These are phyloP conservation scores for Halocaridina rubra DNA, from an alignment of 2,888 invertebrate species.

Conservation along the genomic window DNA sequence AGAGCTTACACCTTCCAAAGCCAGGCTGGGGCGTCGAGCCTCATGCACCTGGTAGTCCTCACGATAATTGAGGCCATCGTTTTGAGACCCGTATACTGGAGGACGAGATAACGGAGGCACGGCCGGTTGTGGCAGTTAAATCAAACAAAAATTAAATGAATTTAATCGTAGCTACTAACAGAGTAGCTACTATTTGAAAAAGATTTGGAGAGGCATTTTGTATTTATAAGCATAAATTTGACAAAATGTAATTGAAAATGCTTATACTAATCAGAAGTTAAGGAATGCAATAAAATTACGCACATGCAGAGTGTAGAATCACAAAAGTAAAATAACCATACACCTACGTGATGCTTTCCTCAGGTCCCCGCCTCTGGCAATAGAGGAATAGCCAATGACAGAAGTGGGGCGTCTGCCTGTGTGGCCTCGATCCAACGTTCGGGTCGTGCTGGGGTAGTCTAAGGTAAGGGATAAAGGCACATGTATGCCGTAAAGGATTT, in stretches of 20 bases:
- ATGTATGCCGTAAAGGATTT: slow-evolving; percentile 27
- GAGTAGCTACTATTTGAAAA: not conserved
- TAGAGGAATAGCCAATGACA: slow-evolving; percentile 57
- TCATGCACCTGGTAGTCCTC: slow-evolving; percentile 61
- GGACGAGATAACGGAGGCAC: slow-evolving; percentile 8
- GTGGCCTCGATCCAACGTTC: slow-evolving; percentile 64
- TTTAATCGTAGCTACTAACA: no score
- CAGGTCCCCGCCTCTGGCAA: slow-evolving; percentile 32
- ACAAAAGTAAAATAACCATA: not conserved
- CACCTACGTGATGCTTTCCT: slow-evolving; percentile 58
- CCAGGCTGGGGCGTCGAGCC: slow-evolving; percentile 55
- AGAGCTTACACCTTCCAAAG: slow-evolving; percentile 31
- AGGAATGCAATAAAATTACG: not conserved
- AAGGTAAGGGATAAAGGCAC: slow-evolving; percentile 44
- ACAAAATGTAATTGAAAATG: not conserved
- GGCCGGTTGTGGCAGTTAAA: slow-evolving; percentile 18
- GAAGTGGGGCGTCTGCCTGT: slow-evolving; percentile 62
- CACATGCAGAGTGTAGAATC: not conserved
- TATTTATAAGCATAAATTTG: not conserved
- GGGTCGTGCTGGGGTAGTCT: slow-evolving; percentile 61
- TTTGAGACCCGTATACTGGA: slow-evolving; percentile 61
- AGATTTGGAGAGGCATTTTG: slow-evolving; percentile 10
- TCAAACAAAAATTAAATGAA: no score
- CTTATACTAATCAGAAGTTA: slow-evolving; percentile 20
- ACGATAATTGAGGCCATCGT: slow-evolving; percentile 42